Conservation (phyloP, 2,888 invertebrate genomes). For the Willowsia nigromaculata region DNA sequence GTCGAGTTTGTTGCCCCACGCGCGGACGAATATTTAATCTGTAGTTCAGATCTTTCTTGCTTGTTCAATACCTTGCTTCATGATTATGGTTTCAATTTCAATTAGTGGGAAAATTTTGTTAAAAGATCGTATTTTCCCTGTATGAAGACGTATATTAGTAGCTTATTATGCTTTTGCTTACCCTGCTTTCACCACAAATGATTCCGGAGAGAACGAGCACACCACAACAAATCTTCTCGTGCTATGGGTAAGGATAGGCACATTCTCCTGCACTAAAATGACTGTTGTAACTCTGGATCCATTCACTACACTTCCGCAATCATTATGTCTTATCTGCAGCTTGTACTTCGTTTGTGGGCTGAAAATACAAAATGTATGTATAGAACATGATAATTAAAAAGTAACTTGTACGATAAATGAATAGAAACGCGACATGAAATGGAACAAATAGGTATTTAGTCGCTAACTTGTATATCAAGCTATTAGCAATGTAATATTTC, state of each 20-base stretch:
- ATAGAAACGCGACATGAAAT: too few species aligned
- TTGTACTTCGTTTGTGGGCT: conserved; percentile 88
- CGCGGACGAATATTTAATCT: too few species aligned
- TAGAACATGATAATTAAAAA: too few species aligned
- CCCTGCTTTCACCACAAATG: conserved; percentile 89
- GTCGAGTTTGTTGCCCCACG: too few species aligned
- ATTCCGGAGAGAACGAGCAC: conserved; percentile 90
- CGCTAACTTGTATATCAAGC: too few species aligned
- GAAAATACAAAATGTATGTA: conserved; percentile 45
- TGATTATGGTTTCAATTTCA: background rate
- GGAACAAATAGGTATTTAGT: too few species aligned
- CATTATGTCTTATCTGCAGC: conserved; percentile 86
- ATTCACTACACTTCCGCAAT: conserved; percentile 86
- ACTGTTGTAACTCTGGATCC: conserved; percentile 90
- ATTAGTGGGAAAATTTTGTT: background rate
- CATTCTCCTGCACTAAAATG: conserved; percentile 90
- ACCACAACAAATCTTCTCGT: conserved; percentile 89
- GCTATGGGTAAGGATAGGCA: conserved; percentile 90
- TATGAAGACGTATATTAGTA: background rate
- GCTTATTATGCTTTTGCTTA: conserved; percentile 80
- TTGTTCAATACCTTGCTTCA: too few species aligned
- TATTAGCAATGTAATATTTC: too few species aligned
- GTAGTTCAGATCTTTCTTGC: too few species aligned
- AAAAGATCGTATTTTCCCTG: too few species aligned
- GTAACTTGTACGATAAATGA: too few species aligned